phyloP scores from a whole-genome alignment of 2,113 vertebrate species.

The Grantiella picta region DNA sequence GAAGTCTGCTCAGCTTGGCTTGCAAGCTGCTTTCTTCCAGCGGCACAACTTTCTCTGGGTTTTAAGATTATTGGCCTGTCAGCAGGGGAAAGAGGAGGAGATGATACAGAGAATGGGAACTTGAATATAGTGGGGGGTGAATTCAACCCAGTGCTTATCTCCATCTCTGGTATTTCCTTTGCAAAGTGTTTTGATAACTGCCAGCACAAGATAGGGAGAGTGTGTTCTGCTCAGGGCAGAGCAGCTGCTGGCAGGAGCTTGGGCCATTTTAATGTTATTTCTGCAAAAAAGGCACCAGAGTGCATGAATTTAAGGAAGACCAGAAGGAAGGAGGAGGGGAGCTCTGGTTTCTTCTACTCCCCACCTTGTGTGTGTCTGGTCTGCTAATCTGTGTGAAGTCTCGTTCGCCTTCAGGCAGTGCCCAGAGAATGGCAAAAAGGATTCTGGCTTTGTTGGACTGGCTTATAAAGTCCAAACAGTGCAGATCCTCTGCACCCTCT shows the following conservation, averaged over 20 bases:
- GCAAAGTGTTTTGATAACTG: background rate
- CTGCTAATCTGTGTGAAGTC: background rate
- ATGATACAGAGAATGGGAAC: background rate
- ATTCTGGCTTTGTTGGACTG: background rate
- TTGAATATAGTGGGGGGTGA: background rate
- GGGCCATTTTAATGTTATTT: background rate
- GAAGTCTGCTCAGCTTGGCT: background rate
- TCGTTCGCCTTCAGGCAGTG: background rate
- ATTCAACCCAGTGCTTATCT: background rate
- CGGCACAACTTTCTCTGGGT: background rate
- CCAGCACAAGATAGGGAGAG: background rate
- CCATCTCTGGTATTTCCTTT: background rate
- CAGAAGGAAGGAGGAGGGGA: background rate
- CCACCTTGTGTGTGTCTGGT: background rate
- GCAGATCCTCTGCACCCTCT: background rate
- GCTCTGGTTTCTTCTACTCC: background rate
- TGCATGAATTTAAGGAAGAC: background rate
- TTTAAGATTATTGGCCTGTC: background rate
- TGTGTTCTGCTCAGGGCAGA: background rate
- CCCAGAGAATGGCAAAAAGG: background rate
- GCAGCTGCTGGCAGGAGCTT: background rate
- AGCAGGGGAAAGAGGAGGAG: background rate
- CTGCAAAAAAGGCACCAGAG: background rate
- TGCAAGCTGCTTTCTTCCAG: background rate
- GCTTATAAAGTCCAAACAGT: background rate